phyloP scores from a whole-genome alignment of 2,888 invertebrate genomes.

The Troilus luridus region DNA sequence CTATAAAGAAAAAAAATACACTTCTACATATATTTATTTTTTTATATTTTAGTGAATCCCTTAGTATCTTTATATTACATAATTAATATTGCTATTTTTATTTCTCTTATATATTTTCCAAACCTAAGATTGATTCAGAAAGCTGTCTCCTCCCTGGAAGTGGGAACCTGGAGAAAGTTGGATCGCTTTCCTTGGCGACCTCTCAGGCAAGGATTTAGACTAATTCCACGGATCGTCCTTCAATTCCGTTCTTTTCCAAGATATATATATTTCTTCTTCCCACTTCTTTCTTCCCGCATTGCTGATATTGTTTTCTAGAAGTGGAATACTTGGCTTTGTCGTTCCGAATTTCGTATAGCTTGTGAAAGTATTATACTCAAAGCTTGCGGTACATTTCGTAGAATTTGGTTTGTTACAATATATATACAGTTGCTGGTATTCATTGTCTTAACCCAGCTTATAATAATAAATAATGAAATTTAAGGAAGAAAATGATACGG shows the following conservation, averaged over 20 bases:
- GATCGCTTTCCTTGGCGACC: not conserved
- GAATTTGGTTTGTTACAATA: too few species aligned
- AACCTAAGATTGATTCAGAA: not conserved
- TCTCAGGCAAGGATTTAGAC: conserved; percentile 12
- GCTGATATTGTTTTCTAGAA: conserved; percentile 5
- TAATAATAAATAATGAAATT: too few species aligned
- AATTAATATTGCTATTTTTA: not conserved
- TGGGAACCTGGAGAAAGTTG: not conserved
- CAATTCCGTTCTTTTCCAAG: conserved; percentile 32
- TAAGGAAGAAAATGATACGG: too few species aligned
- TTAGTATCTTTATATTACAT: not conserved
- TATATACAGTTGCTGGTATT: too few species aligned
- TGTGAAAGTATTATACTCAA: not conserved
- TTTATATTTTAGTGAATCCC: not conserved
- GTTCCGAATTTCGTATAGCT: not conserved
- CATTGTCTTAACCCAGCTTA: too few species aligned
- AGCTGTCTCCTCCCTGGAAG: not conserved
- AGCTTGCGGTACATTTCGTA: too few species aligned
- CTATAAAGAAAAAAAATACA: too few species aligned
- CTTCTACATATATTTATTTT: not conserved
- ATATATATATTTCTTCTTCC: conserved; percentile 11
- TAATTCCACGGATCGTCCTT: conserved; percentile 23
- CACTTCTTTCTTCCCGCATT: not conserved
- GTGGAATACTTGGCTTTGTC: not conserved
- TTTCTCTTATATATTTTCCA: not conserved